Base-by-base conservation (phyloP, 53 echinoderm and acorn worm species). In the Arbacia lixula region DNA sequence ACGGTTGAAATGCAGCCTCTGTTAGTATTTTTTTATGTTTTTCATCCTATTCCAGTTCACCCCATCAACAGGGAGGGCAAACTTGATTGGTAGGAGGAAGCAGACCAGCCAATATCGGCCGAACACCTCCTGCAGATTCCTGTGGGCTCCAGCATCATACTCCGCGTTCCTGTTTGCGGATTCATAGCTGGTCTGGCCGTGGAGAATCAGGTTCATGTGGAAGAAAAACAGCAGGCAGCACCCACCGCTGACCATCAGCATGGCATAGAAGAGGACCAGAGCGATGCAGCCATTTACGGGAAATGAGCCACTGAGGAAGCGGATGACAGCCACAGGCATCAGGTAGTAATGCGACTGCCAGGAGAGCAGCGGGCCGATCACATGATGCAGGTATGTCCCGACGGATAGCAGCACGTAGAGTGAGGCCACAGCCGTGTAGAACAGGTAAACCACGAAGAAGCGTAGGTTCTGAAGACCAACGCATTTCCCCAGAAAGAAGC, bases 131-230 rank as follows among this genome's bases (percentile, higher is more conserved):
- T 87, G 67, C 39, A 98, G 67, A 63, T 98, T 98, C 41, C 58
- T 54, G 43, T 83, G 68, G 0, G 84, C 51, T 2, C 88, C 88
- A 19, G 84, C 83, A 46, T 78, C 84, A 60, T 81, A 92, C 1
- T 78, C 84, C 0, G 31, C 72, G 50, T 67, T 71, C 29, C 56
- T 84, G 40, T 72, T 64, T 9, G 85, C 58, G n/a, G 80, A 71
- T 80, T 98, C 98, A 53, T 90, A 88, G n/a, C 83, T 83, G 0
- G 98, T 98, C 85, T 94, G 98, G 68, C 98, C 90, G 22, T 61
- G 64, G 11, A 90, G 60, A n/a, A 87, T 83, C 12, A 88, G 80
- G 38, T 60, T 66, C 28, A 94, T 86, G 39, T 94, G 90, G 29
- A 54, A 74, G 29, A 76, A 69, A 73, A 94, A 88, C 12, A 94